phyloP scores from a whole-genome alignment of 2,888 invertebrate species.

The Leuctra nigra region DNA sequence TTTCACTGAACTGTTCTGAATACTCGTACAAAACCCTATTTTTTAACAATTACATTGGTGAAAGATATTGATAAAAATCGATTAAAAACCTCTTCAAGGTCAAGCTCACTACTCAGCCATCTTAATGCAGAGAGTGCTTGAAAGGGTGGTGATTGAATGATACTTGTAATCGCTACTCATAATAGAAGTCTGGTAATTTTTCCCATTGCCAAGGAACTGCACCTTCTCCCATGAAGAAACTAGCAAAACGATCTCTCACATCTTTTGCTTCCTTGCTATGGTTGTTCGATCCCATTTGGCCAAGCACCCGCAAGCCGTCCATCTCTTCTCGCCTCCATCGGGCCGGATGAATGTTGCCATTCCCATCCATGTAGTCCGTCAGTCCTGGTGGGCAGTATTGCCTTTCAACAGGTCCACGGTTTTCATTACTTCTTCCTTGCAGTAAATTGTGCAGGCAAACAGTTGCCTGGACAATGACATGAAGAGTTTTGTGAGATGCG shows the following conservation, averaged over 20 bases:
- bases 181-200: neutral
- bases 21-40: no score
- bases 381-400: slow-evolving; percentile 13
- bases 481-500: slow-evolving; percentile 7
- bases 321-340: neutral
- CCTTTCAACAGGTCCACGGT: no score
- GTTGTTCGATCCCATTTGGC: neutral
- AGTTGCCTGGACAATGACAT: slow-evolving; percentile 16
- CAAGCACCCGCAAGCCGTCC: neutral
- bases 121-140: no score
- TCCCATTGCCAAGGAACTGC: slow-evolving; percentile 4
- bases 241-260: neutral
- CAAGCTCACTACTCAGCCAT: no score
- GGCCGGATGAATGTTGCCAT: neutral
- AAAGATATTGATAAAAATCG: no score
- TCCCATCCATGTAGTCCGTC: neutral
- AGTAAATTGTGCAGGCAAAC: slow-evolving; percentile 20
- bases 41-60: no score
- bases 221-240: neutral
- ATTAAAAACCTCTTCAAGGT: no score
- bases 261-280: neutral
- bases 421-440: neutral
- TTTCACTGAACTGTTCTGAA: no score
- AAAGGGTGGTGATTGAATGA: no score
- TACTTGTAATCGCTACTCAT: no score